A percentile compares a stretch with the other conserved stretches of the same genome.
phyloP scores from a whole-genome alignment of 2,888 invertebrate genomes.

The Yponomeuta malinellus region DNA sequence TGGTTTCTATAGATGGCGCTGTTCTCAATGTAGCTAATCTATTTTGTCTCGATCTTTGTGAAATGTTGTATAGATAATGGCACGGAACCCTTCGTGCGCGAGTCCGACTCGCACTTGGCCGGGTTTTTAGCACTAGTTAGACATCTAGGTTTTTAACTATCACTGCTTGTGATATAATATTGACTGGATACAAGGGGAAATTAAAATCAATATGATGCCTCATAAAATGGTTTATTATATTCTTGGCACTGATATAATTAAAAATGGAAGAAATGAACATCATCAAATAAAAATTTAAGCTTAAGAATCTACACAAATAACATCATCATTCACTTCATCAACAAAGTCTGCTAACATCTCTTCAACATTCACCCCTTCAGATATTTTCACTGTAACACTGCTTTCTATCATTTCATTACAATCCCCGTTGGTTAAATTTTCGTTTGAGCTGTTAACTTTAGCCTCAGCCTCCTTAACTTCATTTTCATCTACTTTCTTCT shows the following conservation, averaged over 20 bases:
- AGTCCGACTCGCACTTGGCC: too few species aligned
- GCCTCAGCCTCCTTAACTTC: slow-evolving; percentile 18
- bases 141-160: too few species aligned
- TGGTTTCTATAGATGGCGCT: too few species aligned
- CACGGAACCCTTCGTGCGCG: too few species aligned
- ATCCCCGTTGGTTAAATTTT: slow-evolving; percentile 12
- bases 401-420: slow-evolving; percentile 19
- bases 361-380: slow-evolving; percentile 39
- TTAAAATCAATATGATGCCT: neutral
- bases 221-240: neutral
- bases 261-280: neutral
- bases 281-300: neutral
- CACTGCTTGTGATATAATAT: too few species aligned
- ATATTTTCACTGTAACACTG: slow-evolving; percentile 27
- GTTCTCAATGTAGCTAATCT: too few species aligned
- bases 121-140: too few species aligned
- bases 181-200: too few species aligned
- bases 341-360: slow-evolving; percentile 70
- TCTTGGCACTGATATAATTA: neutral
- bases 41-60: too few species aligned
- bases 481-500: slow-evolving; percentile 26
- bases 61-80: too few species aligned
- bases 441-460: slow-evolving; percentile 38
- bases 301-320: slow-evolving; percentile 5
- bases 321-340: slow-evolving; percentile 44